phyloP scores from a whole-genome alignment of 2,113 vertebrate species.

The Laticauda colubrina region DNA sequence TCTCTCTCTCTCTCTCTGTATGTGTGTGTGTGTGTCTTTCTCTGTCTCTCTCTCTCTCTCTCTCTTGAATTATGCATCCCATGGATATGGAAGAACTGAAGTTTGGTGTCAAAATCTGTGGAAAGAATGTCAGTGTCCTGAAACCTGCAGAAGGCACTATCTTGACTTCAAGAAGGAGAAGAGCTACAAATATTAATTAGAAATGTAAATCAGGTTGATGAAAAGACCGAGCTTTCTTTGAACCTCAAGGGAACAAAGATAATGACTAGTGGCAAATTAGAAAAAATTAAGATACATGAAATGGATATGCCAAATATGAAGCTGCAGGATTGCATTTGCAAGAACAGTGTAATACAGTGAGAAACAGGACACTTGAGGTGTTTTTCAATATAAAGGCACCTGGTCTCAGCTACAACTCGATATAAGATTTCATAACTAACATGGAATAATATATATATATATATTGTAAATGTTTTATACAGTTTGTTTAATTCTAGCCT shows the following conservation, averaged over 20 bases:
- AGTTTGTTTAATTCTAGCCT: constrained; percentile 1
- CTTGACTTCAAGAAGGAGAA: not conserved
- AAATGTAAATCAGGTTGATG: not conserved
- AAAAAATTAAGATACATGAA: not conserved
- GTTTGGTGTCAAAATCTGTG: not conserved
- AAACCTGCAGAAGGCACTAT: not conserved
- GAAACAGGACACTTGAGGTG: not conserved
- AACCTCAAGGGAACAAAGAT: not conserved
- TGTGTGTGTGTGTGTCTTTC: too few relatives aligned
- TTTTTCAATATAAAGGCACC: not conserved
- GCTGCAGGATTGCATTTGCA: not conserved
- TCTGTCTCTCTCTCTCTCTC: fast-evolving
- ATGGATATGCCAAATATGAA: not conserved
- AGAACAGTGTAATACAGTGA: not conserved
- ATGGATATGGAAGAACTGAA: not conserved
- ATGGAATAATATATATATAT: not conserved
- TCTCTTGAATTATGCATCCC: not conserved
- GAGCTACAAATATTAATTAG: not conserved
- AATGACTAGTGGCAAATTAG: not conserved
- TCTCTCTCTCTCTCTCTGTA: fast-evolving
- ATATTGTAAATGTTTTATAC: not conserved
- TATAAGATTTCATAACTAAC: not conserved
- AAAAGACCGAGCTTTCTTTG: not conserved
- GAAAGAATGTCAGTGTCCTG: not conserved
- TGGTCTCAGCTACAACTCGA: not conserved